Base-by-base conservation (phyloP, 2,113 vertebrate genomes). In the Panthera leo region DNA sequence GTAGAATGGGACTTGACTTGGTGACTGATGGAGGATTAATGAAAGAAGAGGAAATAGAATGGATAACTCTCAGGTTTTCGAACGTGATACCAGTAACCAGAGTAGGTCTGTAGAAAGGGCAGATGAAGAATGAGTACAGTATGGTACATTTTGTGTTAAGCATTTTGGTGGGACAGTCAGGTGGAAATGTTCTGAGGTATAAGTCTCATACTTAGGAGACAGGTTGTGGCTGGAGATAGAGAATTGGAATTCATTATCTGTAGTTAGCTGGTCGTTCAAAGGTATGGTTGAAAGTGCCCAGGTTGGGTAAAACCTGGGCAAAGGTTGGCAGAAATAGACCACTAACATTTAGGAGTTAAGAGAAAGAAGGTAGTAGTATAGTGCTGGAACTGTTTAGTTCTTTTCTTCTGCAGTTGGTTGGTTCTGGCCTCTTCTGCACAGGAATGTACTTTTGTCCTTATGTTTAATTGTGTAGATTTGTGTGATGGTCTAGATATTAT, bases 371-470 rank as follows among this genome's bases (percentile, higher is more conserved):
- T 65, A 11, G 19, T 34, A 58, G 14, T 39, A 31, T 6, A 45
- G 27, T 53, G n/a, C 34, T 85, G 21, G 39, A 73, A 29, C 34
- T 53, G 6, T 21, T 79, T n/a, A 80, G 0, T 90, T 90, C 16
- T 76, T 4, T 29, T 53, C 55, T 19, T 42, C 39, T 93, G 23
- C 67, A 12, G 68, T 67, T 75, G 65, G 19, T 68, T 90, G 34
- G 87, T 87, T 75, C 53, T 75, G n/a, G n/a, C 29, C 67, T 68
- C 48, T 89, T 93, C 93, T 97, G 31, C n/a, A 78, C 82, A 82
- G 70, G 48, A 85, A 65, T 7, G 12, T 89, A 5, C n/a, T 55
- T 79, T 93, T 80, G 39, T 42, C 29, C 11, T 84, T 45, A 15
- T 92, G 55, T 91, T 95, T 87, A 78, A 68, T 79, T 95, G 5